Base-by-base conservation (phyloP, 2,797 vertebrate species). In the Muscicapa striata region DNA sequence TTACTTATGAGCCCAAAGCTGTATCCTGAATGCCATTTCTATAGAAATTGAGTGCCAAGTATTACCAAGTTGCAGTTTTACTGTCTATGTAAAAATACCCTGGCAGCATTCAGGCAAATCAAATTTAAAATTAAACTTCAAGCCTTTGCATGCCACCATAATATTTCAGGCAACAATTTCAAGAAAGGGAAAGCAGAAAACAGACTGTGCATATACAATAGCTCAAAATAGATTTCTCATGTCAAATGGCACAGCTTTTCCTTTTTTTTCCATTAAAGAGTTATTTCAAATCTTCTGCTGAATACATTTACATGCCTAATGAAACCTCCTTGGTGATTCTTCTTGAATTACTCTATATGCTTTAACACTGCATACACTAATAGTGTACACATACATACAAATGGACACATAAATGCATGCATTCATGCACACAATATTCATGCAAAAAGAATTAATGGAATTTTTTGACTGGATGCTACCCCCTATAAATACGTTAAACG, bases 51-150 rank as follows among this genome's bases (percentile, higher is more conserved):
- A 81, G 19, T 46, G 67, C 80, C 77, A 87, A 92, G 54, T 70
- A 94, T 57, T 82, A 69, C 45, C 46, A 82, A 82, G 41, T 55
- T 91, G 38, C 59, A 73, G 74, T 79, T 91, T 96, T 94, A 96
- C 87, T 96, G 62, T 94, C 87, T 94, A 76, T 95, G 96, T 96
- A 80, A 96, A 97, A 96, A 96, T 95, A 96, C 74, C 93, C 92
- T 93, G 90, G 92, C 73, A 94, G 73, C 92, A 96, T 89, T 95
- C 94, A 96, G 84, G 89, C 89, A 96, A 95, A 97, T 92, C 73
- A 89, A 93, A 94, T 83, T 95, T 92, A 95, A 94, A 97, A 97
- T 93, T 84, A 96, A 97, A 89, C 78, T 93, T 90, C 94, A 93
- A 97, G 94, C 81, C 85, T 97, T 94, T 95, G 95, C 87, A 81